A percentile compares a stretch with the other conserved stretches of the same genome.
These are phyloP conservation scores for Amniataba percoides DNA, from an alignment of 2,797 vertebrate genomes.

Conservation along the genomic window DNA sequence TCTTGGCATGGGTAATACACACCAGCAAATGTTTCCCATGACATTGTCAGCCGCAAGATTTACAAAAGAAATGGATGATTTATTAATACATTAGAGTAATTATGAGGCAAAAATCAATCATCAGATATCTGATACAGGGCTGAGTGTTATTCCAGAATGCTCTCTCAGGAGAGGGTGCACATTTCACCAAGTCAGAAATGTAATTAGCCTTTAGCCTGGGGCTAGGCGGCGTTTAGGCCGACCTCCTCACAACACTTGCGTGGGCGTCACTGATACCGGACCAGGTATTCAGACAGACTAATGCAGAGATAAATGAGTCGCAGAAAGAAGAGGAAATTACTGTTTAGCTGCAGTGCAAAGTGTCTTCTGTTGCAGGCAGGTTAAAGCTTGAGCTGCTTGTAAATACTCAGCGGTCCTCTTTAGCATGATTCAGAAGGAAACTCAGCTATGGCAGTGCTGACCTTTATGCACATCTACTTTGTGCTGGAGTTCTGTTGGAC, in stretches of 20 bases:
- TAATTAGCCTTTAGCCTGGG: constrained; percentile 81
- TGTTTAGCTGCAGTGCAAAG: constrained; percentile 31
- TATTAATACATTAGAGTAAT: constrained; percentile 84
- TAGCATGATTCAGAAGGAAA: constrained; percentile 20
- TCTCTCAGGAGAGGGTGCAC: constrained; percentile 78
- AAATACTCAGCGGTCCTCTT: neutral
- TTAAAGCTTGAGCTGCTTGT: constrained; percentile 22
- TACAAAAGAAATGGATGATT: constrained; percentile 79
- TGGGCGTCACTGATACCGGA: constrained; percentile 68
- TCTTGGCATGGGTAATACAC: constrained; percentile 61
- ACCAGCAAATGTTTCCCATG: constrained; percentile 66
- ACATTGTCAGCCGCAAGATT: constrained; percentile 61
- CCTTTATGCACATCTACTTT: constrained; percentile 11
- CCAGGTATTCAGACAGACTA: constrained; percentile 65
- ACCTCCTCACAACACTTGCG: constrained; percentile 57
- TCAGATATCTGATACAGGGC: constrained; percentile 75
- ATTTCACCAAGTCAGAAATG: constrained; percentile 84
- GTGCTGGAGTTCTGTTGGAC: constrained; percentile 6
- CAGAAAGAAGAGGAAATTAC: constrained; percentile 46
- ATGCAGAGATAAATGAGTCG: constrained; percentile 58
- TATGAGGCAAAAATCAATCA: constrained; percentile 83
- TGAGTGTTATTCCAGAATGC: constrained; percentile 82
- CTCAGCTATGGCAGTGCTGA: constrained; percentile 3
- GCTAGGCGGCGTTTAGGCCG: constrained; percentile 64
- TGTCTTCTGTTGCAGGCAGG: constrained; percentile 12